These are phyloP conservation scores for Callyntrura guangdongensis DNA, from an alignment of 2,888 invertebrate genomes.

Conservation along the genomic window DNA sequence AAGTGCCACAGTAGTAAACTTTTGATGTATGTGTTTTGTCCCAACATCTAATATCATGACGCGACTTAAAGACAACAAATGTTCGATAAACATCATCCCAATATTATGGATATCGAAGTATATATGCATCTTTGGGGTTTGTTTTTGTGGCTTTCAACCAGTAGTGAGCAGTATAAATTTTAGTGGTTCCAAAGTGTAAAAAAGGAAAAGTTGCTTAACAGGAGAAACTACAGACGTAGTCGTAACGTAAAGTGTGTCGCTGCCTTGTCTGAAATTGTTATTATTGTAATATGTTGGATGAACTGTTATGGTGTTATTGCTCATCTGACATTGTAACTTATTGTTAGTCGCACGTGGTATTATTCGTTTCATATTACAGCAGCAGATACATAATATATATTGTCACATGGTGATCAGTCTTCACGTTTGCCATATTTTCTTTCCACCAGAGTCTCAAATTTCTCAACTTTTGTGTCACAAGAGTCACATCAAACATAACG, in stretches of 20 bases:
- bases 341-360: conserved; percentile 28
- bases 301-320: conserved; percentile 15
- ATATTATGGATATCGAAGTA: too few species aligned
- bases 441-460: not conserved
- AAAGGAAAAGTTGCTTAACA: not conserved
- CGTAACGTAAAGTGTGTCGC: too few species aligned
- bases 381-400: too few species aligned
- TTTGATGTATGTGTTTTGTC: conserved; percentile 8
- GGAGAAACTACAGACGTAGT: too few species aligned
- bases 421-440: conserved; percentile 1
- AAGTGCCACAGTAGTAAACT: conserved; percentile 14
- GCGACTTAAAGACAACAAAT: conserved; percentile 12
- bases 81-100: conserved; percentile 30
- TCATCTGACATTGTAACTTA: conserved; percentile 32
- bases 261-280: not conserved
- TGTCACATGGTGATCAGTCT: not conserved
- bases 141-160: conserved; percentile 26
- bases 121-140: not conserved
- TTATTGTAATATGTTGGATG: not conserved
- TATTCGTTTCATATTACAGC: conserved; percentile 19
- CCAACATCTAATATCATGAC: not conserved
- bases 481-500: too few species aligned
- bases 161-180: too few species aligned
- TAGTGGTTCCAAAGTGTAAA: not conserved
- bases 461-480: not conserved